Percentiles rank a stretch among this genome's conserved stretches.
These are phyloP conservation scores for Leptodactylus fallax DNA, from an alignment of 2,797 vertebrate genomes.

Conservation along the genomic window DNA sequence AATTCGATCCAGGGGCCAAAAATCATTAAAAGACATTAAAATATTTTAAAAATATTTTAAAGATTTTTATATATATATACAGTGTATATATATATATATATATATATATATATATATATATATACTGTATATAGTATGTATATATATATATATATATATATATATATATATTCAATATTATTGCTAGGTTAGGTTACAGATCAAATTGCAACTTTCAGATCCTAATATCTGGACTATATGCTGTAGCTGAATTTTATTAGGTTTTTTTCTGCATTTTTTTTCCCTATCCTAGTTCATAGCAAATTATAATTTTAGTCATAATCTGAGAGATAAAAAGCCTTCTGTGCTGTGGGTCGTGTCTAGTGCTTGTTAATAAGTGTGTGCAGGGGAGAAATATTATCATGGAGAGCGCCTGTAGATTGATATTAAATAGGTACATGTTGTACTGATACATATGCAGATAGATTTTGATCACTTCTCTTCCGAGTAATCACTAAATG, in stretches of 20 bases:
- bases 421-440: constrained; percentile 20
- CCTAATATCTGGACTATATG: neutral
- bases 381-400: neutral
- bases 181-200: no score
- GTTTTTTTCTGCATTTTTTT: neutral
- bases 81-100: no score
- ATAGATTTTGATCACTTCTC: neutral
- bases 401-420: neutral
- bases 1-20: neutral
- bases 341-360: neutral
- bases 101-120: no score
- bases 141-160: no score
- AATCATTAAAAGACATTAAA: no score
- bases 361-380: neutral
- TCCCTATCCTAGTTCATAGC: neutral
- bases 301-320: constrained; percentile 20
- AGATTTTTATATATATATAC: no score
- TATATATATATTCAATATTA: no score
- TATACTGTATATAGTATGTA: no score
- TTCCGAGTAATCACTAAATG: neutral
- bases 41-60: no score
- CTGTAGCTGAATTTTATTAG: neutral
- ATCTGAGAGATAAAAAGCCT: neutral
- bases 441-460: neutral
- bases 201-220: neutral